Evolutionary conservation across 2,888 invertebrate genomes (phyloP), one percentile per base, ranked within the genome.

Genomic region (Drosophila melanosoma): DNA sequence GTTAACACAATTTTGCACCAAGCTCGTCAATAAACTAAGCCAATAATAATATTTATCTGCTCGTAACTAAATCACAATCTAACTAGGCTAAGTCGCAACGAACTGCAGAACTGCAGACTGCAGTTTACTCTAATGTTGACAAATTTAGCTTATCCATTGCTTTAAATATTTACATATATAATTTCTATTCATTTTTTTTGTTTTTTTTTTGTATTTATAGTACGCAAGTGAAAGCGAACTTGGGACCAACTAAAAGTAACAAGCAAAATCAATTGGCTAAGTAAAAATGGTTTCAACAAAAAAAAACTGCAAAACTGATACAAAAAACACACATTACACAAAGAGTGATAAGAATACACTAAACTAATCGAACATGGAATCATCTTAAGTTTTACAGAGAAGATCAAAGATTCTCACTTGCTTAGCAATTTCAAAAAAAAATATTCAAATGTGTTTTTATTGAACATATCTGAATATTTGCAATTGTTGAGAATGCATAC

Each of bases 221-320:
- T 87, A 74, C 89, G 89, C 84, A 89, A 89, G 79, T 89, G 85
- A 86, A 86, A 67, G 77, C 69, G 71, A 74, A 60, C 63, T 68
- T 68, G 82, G 81, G 81, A 81, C 58, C 79, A 78, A 79, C 60
- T 53, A 48, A 54, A 76, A 60, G 71, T 67, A 67, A 61, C 64
- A 76, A 76, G 69, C 70, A 61, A 71, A 76, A 68, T 53, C 62
- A 76, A 85, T 87, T 87, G 87, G 88, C 88, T 87, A 85, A 85
- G 84, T 76, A 76, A 71, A 61, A 49, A 59, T 45, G 15, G 38
- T 67, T 35, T 33, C 52, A 51, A 42, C 17, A 26, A 33, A 45
- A 15, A 26, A 33, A 45, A 15, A 23, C 54, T 26, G 26, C 26
- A 26, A 26, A 26, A 26, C 26, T 26, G 40, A 52, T 36, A 72